Evolutionary conservation across 2,888 invertebrate genomes (phyloP).

Genomic region (Hirtodrosophila confusa): DNA sequence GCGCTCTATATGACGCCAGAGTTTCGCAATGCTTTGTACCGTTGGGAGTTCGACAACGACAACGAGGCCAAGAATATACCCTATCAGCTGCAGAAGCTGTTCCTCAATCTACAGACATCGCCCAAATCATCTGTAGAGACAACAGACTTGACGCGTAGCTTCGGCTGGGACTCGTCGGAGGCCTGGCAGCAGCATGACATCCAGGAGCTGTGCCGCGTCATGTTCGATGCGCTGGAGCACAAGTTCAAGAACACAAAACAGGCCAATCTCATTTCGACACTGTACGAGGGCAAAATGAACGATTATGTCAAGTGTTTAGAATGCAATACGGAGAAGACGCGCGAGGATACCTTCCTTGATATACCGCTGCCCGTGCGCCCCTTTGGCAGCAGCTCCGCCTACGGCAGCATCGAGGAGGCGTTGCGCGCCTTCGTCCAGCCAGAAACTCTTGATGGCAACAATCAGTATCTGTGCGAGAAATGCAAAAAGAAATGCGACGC

Average conservation of each 20-base stretch:
- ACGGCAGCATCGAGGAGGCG: conserved; percentile 93
- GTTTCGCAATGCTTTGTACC: conserved; percentile 94
- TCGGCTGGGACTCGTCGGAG: conserved; percentile 95
- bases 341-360: conserved; percentile 93
- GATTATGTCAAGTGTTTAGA: conserved; percentile 95
- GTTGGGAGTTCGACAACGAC: conserved; percentile 91
- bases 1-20: conserved; percentile 96
- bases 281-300: conserved; percentile 91
- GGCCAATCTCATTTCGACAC: conserved; percentile 91
- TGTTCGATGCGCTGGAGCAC: conserved; percentile 95
- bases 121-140: conserved; percentile 92
- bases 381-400: conserved; percentile 90
- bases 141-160: conserved; percentile 93
- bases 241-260: conserved; percentile 93
- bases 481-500: conserved; percentile 95
- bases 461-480: conserved; percentile 94
- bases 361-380: conserved; percentile 93
- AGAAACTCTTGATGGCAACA: conserved; percentile 92
- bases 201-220: conserved; percentile 94
- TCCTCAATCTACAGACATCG: conserved; percentile 93
- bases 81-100: conserved; percentile 93
- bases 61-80: conserved; percentile 91
- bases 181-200: conserved; percentile 97
- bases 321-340: conserved; percentile 92
- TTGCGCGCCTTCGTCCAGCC: conserved; percentile 92